Percentiles rank a stretch among this genome's conserved stretches.
phyloP scores from a whole-genome alignment of 2,797 vertebrate species.

The Chelidonichthys spinosus region DNA sequence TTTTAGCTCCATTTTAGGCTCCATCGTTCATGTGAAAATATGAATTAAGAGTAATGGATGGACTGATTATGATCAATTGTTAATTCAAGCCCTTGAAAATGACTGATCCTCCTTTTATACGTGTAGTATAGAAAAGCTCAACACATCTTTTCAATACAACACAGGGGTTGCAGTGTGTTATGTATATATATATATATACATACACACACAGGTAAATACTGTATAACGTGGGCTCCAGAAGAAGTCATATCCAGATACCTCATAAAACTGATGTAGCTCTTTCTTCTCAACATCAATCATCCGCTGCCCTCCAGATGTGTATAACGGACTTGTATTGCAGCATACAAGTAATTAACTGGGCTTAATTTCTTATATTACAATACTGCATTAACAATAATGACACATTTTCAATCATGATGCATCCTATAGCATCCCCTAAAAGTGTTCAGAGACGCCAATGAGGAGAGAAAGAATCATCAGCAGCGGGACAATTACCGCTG shows the following conservation, averaged over 20 bases:
- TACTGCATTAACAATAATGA: slow-evolving; percentile 39
- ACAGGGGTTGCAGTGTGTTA: no score
- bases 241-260: slow-evolving; percentile 2
- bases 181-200: neutral
- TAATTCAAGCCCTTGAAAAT: neutral
- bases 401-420: slow-evolving; percentile 40
- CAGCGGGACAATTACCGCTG: slow-evolving; percentile 39
- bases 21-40: no score
- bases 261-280: neutral
- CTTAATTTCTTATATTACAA: slow-evolving; percentile 40
- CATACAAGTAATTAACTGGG: slow-evolving; percentile 42
- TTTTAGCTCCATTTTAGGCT: neutral
- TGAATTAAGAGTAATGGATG: no score
- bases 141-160: neutral
- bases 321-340: slow-evolving; percentile 34
- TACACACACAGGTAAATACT: neutral
- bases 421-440: slow-evolving; percentile 38
- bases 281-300: slow-evolving; percentile 33
- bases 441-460: slow-evolving; percentile 47
- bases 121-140: neutral
- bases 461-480: slow-evolving; percentile 43
- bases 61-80: neutral
- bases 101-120: neutral
- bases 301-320: slow-evolving; percentile 45
- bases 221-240: neutral